Evolutionary conservation across 2,888 invertebrate genomes (phyloP).

Genomic region (Limnephilus lunatus): DNA sequence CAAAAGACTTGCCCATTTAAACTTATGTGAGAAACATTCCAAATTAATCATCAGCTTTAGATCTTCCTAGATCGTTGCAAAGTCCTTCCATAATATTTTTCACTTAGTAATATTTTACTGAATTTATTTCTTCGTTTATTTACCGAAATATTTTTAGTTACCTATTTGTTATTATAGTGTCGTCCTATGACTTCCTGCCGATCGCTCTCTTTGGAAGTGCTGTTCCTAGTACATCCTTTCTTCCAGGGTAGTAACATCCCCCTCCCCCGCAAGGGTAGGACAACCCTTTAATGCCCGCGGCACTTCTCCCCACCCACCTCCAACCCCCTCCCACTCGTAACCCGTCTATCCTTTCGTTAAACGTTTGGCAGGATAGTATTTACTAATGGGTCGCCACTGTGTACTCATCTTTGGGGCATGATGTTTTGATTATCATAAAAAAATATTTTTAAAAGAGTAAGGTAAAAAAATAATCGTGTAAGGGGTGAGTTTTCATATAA

Average conservation of each 20-base stretch:
- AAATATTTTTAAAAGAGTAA: neutral
- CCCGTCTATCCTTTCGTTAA: constrained; percentile 57
- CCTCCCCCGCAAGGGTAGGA: neutral
- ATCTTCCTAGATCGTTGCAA: neutral
- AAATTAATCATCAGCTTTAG: neutral
- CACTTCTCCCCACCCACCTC: constrained; percentile 37
- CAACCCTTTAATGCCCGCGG: constrained; percentile 50
- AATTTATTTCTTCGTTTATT: neutral
- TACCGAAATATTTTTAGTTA: neutral
- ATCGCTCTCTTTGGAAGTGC: constrained; percentile 2
- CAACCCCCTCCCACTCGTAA: neutral
- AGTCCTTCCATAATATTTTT: neutral
- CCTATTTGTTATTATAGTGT: neutral
- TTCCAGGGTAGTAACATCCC: constrained; percentile 11
- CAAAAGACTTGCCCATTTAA: too few relatives aligned
- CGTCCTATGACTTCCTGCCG: neutral
- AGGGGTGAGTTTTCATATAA: neutral
- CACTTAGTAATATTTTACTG: neutral
- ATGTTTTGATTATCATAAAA: constrained; percentile 10
- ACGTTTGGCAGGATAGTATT: constrained; percentile 47
- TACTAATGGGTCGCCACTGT: constrained; percentile 14
- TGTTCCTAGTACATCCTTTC: constrained; percentile 50
- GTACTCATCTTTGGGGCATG: neutral
- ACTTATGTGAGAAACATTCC: neutral
- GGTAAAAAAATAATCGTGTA: neutral